These are phyloP conservation scores for Apostichopus californicus DNA, from an alignment of 35 echinoderm and acorn worm genomes.

Conservation along the genomic window DNA sequence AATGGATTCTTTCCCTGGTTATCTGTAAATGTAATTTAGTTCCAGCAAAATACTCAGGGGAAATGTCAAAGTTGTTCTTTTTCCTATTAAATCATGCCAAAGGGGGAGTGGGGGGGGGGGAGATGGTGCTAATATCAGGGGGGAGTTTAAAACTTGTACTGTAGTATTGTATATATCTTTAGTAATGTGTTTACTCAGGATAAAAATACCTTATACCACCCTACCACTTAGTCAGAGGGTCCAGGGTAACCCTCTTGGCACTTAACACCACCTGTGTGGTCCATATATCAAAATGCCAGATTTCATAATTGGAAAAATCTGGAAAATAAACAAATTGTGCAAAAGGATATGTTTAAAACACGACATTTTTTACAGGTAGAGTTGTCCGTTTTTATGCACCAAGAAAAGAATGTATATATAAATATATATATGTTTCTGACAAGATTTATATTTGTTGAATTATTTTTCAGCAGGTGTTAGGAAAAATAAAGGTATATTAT, in stretches of 20 bases:
- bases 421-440: not conserved
- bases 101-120: too few relatives aligned
- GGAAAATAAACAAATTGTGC: not conserved
- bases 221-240: not conserved
- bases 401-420: not conserved
- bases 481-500: not conserved
- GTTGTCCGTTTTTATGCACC: not conserved
- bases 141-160: too few relatives aligned
- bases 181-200: too few relatives aligned
- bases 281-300: not conserved
- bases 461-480: not conserved
- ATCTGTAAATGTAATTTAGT: too few relatives aligned
- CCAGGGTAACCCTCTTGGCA: not conserved
- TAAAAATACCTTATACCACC: too few relatives aligned
- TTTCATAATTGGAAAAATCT: conserved; percentile 6
- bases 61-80: too few relatives aligned
- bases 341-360: not conserved
- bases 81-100: too few relatives aligned
- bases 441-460: not conserved
- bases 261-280: conserved; percentile 19
- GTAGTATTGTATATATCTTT: too few relatives aligned
- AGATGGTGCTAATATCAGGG: too few relatives aligned
- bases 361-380: not conserved
- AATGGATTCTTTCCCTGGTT: too few relatives aligned
- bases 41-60: too few relatives aligned